Base-by-base conservation (phyloP, 2,797 vertebrate species). In the Hemibagrus guttatus region DNA sequence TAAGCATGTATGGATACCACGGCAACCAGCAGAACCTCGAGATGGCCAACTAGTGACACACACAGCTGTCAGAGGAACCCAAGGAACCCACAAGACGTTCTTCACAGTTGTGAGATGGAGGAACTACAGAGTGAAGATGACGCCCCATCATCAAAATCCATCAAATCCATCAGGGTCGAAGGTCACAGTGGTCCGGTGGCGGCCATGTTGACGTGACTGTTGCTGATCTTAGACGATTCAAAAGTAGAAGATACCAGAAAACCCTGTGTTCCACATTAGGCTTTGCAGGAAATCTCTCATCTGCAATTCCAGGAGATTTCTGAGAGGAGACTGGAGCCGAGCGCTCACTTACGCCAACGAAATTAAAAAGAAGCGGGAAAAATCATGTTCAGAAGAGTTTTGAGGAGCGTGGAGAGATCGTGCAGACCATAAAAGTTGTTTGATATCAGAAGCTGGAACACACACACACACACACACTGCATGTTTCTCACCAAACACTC, bases 91-190 rank as follows among this genome's bases (percentile, higher is more conserved):
- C 49, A 54, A 76, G 1, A 52, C 17, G 1, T 5, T 58, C 52
- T 16, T 6, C 23, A 6, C 26, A 1, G 12, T 26, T 8, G 6
- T 13, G 19, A 86, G 71, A 52, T 76, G 49, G 14, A 39, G 56
- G 31, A 68, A 58, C 87, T 66, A 84, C 26, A 49, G 26, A 42
- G 17, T 46, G 86, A 42, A 81, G 54, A 35, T 78, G 59, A 84
- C 72, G 83, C 86, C 86, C 85, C 84, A 88, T 88, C 91, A 19
- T 87, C 80, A 84, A 69, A 87, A 84, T 88, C 63, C 35, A 39
- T 39, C 35, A 39, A 39, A 39, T 39, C 35, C 35, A 39, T 39
- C 12, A 35, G 84, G 88, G 86, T 88, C 89, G 90, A 83, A 85
- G 91, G 85, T 90, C 89, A 88, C 52, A 14, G 13, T 8, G 63